phyloP scores from a whole-genome alignment of 2,797 vertebrate genomes.

The Chelon labrosus region DNA sequence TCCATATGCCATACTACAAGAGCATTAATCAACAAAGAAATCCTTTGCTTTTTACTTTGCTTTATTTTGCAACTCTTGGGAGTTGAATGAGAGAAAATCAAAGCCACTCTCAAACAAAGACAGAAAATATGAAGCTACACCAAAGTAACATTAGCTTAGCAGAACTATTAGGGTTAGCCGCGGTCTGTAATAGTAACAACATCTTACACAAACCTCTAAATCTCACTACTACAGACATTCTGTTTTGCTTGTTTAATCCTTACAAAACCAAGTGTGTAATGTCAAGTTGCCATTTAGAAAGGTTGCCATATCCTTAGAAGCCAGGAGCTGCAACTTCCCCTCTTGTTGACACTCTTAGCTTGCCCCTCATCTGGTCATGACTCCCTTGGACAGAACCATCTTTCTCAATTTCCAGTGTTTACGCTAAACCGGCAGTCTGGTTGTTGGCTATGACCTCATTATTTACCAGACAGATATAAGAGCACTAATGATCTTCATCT shows the following conservation, averaged over 20 bases:
- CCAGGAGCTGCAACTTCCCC: too few species aligned
- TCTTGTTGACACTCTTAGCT: background rate
- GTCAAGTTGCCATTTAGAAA: too few species aligned
- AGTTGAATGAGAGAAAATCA: background rate
- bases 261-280: too few species aligned
- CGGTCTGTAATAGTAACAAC: background rate
- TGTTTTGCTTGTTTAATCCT: too few species aligned
- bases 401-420: background rate
- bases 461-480: background rate
- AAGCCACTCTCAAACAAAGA: background rate
- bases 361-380: background rate
- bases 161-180: too few species aligned
- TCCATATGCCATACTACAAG: background rate
- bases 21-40: background rate
- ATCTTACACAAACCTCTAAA: background rate
- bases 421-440: background rate
- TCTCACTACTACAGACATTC: too few species aligned
- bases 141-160: background rate
- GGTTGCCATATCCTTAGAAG: too few species aligned
- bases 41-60: background rate
- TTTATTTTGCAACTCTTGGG: too few species aligned
- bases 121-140: background rate
- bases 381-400: background rate
- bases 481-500: background rate
- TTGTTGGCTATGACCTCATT: background rate